Percentiles rank a stretch among this genome's conserved stretches.
Evolutionary conservation across 1,140 invertebrate genomes (phyloP).

Genomic region (Bombus confusus): DNA sequence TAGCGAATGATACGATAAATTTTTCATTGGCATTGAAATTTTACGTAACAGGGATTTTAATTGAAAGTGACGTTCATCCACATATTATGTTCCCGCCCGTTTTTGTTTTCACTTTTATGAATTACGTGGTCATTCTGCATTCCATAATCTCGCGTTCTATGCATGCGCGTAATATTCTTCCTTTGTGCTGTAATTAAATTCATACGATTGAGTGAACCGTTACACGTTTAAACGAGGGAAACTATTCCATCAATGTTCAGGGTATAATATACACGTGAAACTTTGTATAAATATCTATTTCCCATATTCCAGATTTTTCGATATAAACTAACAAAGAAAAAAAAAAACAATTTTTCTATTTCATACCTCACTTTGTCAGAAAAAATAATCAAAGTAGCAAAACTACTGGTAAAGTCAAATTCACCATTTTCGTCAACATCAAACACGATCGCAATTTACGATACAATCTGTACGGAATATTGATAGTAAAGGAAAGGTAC

Average conservation of each 20-base stretch:
- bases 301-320: no score
- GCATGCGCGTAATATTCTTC: not conserved
- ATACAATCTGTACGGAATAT: not conserved
- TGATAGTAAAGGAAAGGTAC: slow-evolving; percentile 57
- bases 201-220: not conserved
- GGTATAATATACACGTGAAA: not conserved
- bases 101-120: not conserved
- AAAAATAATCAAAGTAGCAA: no score
- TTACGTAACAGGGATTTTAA: not conserved
- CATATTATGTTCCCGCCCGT: not conserved
- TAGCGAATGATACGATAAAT: not conserved
- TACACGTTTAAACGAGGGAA: not conserved
- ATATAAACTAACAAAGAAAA: no score
- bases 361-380: no score
- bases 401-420: not conserved
- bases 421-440: not conserved
- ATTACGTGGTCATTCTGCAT: not conserved
- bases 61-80: not conserved
- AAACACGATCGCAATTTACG: not conserved
- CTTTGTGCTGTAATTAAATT: not conserved
- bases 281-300: no score
- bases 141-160: not conserved
- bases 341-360: no score
- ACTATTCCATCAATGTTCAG: not conserved
- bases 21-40: not conserved